These are phyloP conservation scores for Arrhopalites spinosus DNA, from an alignment of 2,888 invertebrate species.

Conservation along the genomic window DNA sequence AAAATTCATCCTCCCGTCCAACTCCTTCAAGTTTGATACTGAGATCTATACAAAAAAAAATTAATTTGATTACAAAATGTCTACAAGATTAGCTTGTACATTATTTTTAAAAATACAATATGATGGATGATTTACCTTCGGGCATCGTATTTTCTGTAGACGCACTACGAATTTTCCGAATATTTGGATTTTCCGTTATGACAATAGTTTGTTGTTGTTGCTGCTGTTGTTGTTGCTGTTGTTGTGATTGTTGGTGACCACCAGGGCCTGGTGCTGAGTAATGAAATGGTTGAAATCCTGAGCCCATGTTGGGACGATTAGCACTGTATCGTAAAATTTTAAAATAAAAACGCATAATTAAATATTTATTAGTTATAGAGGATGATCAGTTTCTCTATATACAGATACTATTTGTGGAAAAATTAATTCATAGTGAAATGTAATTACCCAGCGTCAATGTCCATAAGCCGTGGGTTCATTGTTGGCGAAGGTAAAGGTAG, in stretches of 20 bases:
- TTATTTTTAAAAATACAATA: no score
- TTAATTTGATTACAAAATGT: neutral
- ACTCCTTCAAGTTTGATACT: slow-evolving; percentile 72
- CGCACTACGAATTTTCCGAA: slow-evolving; percentile 56
- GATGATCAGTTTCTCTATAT: neutral
- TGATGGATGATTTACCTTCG: slow-evolving; percentile 55
- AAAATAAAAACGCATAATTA: slow-evolving; percentile 16
- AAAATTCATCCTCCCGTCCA: slow-evolving; percentile 53
- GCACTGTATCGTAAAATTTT: slow-evolving; percentile 42
- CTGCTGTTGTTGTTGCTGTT: slow-evolving; percentile 30
- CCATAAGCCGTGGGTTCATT: slow-evolving; percentile 53
- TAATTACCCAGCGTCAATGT: slow-evolving; percentile 53
- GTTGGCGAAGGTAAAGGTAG: slow-evolving; percentile 55
- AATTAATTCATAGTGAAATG: neutral
- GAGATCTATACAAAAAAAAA: slow-evolving; percentile 66
- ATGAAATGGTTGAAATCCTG: slow-evolving; percentile 54
- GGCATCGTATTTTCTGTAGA: slow-evolving; percentile 57
- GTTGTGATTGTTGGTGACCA: slow-evolving; percentile 60
- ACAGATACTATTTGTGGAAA: no score
- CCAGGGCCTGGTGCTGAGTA: slow-evolving; percentile 58
- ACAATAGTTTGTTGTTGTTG: slow-evolving; percentile 56
- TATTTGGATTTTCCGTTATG: slow-evolving; percentile 56
- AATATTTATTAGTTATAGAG: neutral
- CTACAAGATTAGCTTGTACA: no score
- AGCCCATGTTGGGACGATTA: slow-evolving; percentile 52